These are phyloP conservation scores for Macroteleia sp. DNA, from an alignment of 2,888 invertebrate genomes.

Conservation along the genomic window DNA sequence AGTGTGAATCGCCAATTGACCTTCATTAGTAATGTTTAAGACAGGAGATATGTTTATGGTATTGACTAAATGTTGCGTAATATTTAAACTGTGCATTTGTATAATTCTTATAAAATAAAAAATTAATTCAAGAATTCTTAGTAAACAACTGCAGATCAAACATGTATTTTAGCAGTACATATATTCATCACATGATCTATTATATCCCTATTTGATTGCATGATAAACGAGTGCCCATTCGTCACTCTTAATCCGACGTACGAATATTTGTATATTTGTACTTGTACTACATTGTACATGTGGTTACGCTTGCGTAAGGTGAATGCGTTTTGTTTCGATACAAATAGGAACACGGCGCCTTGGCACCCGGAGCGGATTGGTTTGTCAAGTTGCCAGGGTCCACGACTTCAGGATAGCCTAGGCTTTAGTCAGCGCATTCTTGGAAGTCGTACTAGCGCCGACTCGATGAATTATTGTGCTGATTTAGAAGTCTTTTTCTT, in stretches of 20 bases:
- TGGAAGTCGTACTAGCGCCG: slow-evolving; percentile 59
- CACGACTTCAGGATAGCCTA: slow-evolving; percentile 54
- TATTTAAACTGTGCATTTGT: no score
- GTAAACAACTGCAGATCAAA: no score
- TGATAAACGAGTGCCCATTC: slow-evolving; percentile 29
- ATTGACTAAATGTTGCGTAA: no score
- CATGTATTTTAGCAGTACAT: no score
- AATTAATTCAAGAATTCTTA: no score
- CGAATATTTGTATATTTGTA: slow-evolving; percentile 46
- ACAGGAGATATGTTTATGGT: no score
- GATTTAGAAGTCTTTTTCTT: slow-evolving; percentile 47
- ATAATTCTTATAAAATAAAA: no score
- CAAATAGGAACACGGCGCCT: slow-evolving; percentile 81
- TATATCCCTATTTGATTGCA: slow-evolving; percentile 18
- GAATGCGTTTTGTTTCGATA: slow-evolving; percentile 79
- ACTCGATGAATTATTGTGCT: slow-evolving; percentile 62
- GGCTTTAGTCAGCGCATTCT: slow-evolving; percentile 63
- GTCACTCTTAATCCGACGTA: slow-evolving; percentile 36
- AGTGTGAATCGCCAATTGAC: no score
- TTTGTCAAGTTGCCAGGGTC: slow-evolving; percentile 82
- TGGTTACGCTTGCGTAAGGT: slow-evolving; percentile 65
- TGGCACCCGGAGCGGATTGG: slow-evolving; percentile 80
- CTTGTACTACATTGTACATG: slow-evolving; percentile 57
- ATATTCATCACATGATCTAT: no score
- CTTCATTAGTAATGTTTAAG: no score